Conservation (phyloP, 2,888 invertebrate genomes). For the Drosophila anceps region DNA sequence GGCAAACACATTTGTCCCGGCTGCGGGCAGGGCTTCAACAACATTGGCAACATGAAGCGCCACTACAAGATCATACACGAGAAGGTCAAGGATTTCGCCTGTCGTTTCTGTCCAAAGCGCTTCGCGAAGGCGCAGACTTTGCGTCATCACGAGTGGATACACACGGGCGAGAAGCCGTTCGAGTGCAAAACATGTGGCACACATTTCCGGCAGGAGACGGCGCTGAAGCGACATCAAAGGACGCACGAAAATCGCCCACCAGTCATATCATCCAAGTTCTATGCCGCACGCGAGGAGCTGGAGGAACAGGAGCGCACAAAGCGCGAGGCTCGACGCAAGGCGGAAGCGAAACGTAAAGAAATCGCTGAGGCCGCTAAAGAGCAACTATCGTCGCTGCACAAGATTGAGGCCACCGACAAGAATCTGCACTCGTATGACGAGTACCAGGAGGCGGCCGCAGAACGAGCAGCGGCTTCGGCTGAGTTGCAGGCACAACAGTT, state of each 20-base stretch:
- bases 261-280: slow-evolving; percentile 70
- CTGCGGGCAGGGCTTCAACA: slow-evolving; percentile 83
- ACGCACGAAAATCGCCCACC: slow-evolving; percentile 81
- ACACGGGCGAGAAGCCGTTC: slow-evolving; percentile 84
- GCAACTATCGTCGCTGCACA: slow-evolving; percentile 71
- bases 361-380: slow-evolving; percentile 82
- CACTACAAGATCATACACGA: slow-evolving; percentile 84
- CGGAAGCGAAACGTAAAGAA: slow-evolving; percentile 71
- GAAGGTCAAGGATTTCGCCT: slow-evolving; percentile 83
- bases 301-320: slow-evolving; percentile 78
- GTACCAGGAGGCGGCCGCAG: slow-evolving; percentile 74
- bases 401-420: slow-evolving; percentile 65
- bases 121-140: slow-evolving; percentile 84
- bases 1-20: slow-evolving; percentile 83
- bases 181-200: slow-evolving; percentile 82
- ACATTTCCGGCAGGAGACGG: slow-evolving; percentile 83
- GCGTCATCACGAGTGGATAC: slow-evolving; percentile 84
- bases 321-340: slow-evolving; percentile 75
- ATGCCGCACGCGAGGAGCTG: slow-evolving; percentile 68
- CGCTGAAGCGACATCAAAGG: slow-evolving; percentile 82
- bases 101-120: slow-evolving; percentile 82
- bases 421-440: slow-evolving; percentile 72
- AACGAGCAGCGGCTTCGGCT: slow-evolving; percentile 78
- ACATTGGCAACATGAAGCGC: slow-evolving; percentile 82
- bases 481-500: slow-evolving; percentile 80